A percentile compares a stretch with the other conserved stretches of the same genome.
Conservation (phyloP, 2,113 vertebrate genomes). For the Pandion haliaetus region DNA sequence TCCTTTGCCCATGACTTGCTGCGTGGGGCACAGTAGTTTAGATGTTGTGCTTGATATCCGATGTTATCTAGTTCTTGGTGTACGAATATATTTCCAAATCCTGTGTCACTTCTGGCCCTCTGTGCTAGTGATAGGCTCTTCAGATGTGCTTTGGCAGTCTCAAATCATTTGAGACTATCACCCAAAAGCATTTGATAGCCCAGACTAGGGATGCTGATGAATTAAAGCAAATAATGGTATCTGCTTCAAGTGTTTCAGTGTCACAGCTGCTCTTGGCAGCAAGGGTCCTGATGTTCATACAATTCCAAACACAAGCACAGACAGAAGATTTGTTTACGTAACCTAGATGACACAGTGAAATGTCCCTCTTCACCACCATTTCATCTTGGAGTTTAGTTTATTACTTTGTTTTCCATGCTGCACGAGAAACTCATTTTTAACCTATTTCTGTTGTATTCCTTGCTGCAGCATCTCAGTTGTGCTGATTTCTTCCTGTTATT, state of each 20-base stretch:
- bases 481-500: neutral
- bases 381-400: neutral
- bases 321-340: neutral
- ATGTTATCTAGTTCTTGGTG: rapidly evolving
- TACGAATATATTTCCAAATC: neutral
- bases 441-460: neutral
- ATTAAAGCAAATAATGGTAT: neutral
- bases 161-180: neutral
- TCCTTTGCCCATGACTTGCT: neutral
- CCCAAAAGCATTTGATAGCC: neutral
- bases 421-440: neutral
- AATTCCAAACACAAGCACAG: neutral
- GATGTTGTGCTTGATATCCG: rapidly evolving
- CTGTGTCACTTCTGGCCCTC: neutral
- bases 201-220: neutral
- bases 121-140: neutral
- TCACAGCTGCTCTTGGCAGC: neutral
- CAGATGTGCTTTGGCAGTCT: neutral
- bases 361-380: neutral
- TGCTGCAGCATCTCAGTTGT: neutral
- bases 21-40: neutral
- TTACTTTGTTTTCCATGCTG: neutral
- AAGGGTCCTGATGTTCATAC: neutral
- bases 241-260: neutral
- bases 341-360: neutral